Evolutionary conservation across 2,797 vertebrate species (phyloP).

Genomic region (Sarcoramphus papa): DNA sequence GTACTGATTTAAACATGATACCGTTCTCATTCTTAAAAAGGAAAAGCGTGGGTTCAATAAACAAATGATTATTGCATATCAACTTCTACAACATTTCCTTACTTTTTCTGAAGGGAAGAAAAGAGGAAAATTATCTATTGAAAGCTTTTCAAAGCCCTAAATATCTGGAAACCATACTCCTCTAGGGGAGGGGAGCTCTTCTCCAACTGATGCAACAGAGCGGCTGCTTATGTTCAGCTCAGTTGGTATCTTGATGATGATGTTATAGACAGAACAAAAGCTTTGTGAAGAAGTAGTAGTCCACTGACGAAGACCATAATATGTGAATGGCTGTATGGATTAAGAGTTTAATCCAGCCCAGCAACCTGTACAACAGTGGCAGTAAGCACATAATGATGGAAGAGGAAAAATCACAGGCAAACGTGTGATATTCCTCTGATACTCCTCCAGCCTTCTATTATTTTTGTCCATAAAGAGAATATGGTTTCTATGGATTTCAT

Average conservation of each 20-base stretch:
- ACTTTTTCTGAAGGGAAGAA: neutral
- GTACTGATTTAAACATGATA: neutral
- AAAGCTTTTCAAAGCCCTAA: neutral
- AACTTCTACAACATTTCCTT: neutral
- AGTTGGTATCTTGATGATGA: too few species aligned
- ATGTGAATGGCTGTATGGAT: neutral
- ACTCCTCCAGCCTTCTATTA: neutral
- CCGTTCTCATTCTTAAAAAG: neutral
- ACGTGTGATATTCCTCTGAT: fast-evolving
- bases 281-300: neutral
- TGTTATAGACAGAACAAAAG: too few species aligned
- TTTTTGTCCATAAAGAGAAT: neutral
- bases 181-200: neutral
- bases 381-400: fast-evolving
- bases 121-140: neutral
- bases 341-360: neutral
- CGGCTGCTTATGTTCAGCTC: neutral
- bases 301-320: fast-evolving
- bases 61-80: neutral
- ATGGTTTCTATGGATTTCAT: neutral
- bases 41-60: neutral
- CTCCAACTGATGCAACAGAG: fast-evolving
- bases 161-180: neutral
- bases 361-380: neutral
- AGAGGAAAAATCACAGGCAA: neutral